phyloP scores from a whole-genome alignment of 2,888 invertebrate species.

The Magallana nippona region DNA sequence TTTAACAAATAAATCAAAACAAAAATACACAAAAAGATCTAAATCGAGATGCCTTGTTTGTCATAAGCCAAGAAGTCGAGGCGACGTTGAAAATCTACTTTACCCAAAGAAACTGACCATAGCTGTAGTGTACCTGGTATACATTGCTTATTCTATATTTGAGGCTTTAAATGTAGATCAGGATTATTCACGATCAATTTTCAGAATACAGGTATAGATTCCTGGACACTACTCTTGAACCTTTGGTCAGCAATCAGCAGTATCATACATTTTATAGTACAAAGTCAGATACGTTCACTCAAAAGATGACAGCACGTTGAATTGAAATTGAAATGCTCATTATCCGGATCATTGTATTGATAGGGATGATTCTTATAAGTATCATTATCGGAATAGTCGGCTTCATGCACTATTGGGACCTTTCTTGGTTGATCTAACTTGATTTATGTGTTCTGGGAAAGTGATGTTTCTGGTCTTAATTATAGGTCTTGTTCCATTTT shows the following conservation, averaged over 20 bases:
- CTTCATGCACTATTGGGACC: constrained; percentile 65
- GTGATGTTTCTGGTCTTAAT: constrained; percentile 59
- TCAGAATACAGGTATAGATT: constrained; percentile 46
- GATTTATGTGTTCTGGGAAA: constrained; percentile 58
- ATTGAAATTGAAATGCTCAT: no score
- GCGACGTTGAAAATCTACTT: constrained; percentile 55
- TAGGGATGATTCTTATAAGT: no score
- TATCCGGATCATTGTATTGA: no score
- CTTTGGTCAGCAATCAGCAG: not conserved
- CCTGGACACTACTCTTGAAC: constrained; percentile 54
- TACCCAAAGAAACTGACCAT: no score
- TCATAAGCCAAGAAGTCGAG: constrained; percentile 43
- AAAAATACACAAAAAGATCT: not conserved
- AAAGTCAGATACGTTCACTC: constrained; percentile 4
- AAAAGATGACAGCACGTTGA: constrained; percentile 8
- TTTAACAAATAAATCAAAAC: not conserved
- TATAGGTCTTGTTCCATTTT: constrained; percentile 53
- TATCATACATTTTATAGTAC: constrained; percentile 41
- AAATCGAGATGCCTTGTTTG: constrained; percentile 73
- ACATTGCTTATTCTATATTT: constrained; percentile 54
- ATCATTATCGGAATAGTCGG: constrained; percentile 58
- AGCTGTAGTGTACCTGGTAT: constrained; percentile 48
- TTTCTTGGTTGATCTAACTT: constrained; percentile 65
- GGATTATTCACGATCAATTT: constrained; percentile 51
- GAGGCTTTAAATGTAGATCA: constrained; percentile 54